Evolutionary conservation across 1,140 invertebrate genomes (phyloP), one percentile per base, ranked within the genome.

Genomic region (Laodelphax striatellus): DNA sequence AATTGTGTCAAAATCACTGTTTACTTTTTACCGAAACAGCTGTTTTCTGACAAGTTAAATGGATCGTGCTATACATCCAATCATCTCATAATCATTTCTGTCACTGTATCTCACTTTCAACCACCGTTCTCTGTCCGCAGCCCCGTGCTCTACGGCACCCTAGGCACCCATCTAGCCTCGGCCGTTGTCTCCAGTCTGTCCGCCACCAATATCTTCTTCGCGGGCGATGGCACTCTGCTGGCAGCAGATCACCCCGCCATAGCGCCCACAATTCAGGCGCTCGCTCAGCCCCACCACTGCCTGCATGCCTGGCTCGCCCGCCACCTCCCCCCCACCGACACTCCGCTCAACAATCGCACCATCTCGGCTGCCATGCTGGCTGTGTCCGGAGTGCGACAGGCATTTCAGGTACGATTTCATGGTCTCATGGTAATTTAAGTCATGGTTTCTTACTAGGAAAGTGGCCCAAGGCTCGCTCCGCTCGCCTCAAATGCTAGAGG

Each of bases 111-210:
- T 8, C 34, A 38, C 3, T 38, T 6, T 28, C 5, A 59, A 34
- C 17, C 34, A 1, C 1, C 58, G 58, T 50, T 44, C 24, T 34
- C 31, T 58, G 50, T 58, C n/a, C 66, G 42, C 64, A 78, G 76
- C 53, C 64, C 76, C 8, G 68, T 79, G 9, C 64, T 77, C 38
- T 79, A 76, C 66, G 77, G 77, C 44, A 64, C 72, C 31, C 43
- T 79, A 9, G 78, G 77, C 5, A 69, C 73, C n/a, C 73, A 76
- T 65, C 72, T 80, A 34, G 70, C 72, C 17, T 58, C 68, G 34
- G 73, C 75, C 13, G 67, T 79, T 46, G 52, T 79, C 19, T 68
- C 71, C 41, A 62, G 69, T 19, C 65, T 79, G 46, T 64, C 75
- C 46, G 70, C 74, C 1, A 70, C 72, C 57, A 70, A 72, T 19